Evolutionary conservation across 2,888 invertebrate species (phyloP).

Genomic region (Cactoblastis cactorum): DNA sequence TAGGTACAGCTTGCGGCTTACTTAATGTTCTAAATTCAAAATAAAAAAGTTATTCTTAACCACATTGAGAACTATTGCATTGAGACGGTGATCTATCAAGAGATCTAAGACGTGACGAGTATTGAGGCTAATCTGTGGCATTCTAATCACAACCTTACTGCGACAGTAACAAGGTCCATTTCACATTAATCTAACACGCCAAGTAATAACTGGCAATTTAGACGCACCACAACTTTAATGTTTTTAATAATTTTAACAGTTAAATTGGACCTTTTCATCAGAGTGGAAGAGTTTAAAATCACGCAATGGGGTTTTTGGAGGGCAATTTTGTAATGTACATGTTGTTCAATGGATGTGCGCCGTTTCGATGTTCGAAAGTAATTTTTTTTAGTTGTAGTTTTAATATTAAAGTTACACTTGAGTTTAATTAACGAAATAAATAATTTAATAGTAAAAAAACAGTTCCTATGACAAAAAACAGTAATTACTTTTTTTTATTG

Average conservation of each 20-base stretch:
- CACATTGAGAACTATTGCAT: conserved; percentile 22
- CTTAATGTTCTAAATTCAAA: too few species aligned
- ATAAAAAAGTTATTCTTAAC: too few species aligned
- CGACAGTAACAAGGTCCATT: neutral
- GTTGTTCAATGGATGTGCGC: conserved; percentile 3
- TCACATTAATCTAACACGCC: neutral
- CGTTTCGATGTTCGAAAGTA: conserved; percentile 4
- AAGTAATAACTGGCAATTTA: conserved; percentile 1
- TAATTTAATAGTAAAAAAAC: too few species aligned
- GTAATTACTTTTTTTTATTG: too few species aligned
- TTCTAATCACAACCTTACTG: neutral
- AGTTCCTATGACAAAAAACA: too few species aligned
- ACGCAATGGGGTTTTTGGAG: conserved; percentile 6
- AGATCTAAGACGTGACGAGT: conserved; percentile 16
- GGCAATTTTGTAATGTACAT: conserved; percentile 3
- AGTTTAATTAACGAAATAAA: too few species aligned
- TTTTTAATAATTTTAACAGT: neutral
- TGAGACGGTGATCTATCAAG: conserved; percentile 24
- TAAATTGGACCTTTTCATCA: neutral
- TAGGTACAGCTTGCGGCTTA: too few species aligned
- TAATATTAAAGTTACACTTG: neutral
- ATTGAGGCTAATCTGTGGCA: conserved; percentile 7
- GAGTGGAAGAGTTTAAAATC: neutral
- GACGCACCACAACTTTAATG: neutral
- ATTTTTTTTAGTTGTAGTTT: neutral